These are phyloP conservation scores for Bombylius discolor DNA, from an alignment of 2,888 invertebrate genomes.

Conservation along the genomic window DNA sequence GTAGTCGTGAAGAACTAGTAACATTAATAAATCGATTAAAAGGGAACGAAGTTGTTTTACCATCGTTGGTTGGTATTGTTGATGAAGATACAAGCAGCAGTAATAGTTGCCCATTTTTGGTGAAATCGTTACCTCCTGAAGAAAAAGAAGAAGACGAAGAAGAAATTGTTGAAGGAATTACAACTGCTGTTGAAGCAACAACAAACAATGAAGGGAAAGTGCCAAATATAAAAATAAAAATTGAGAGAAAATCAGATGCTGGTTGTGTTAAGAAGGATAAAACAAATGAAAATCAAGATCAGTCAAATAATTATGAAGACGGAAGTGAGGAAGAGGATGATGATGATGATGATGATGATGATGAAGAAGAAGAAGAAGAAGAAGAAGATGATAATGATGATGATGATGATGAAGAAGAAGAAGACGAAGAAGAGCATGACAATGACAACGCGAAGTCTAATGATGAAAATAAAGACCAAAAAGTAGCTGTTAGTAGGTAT, in stretches of 20 bases:
- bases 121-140: conserved; percentile 22
- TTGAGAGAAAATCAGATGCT: neutral
- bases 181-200: conserved; percentile 38
- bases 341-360: conserved; percentile 14
- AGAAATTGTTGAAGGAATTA: conserved; percentile 31
- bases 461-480: neutral
- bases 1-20: conserved; percentile 68
- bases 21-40: conserved; percentile 63
- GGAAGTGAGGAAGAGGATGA: conserved; percentile 17
- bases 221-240: conserved; percentile 32
- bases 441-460: neutral
- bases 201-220: conserved; percentile 21
- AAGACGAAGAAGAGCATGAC: conserved; percentile 4
- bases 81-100: conserved; percentile 56
- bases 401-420: conserved; percentile 15
- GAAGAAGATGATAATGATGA: conserved; percentile 22
- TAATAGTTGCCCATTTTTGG: conserved; percentile 24
- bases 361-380: conserved; percentile 19
- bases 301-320: conserved; percentile 12
- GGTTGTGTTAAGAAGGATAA: neutral
- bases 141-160: conserved; percentile 40
- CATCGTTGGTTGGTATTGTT: conserved; percentile 42
- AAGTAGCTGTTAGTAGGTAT: neutral
- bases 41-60: conserved; percentile 51
- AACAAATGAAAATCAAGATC: neutral